phyloP scores from a whole-genome alignment of 2,797 vertebrate genomes.

The Fundulus diaphanus region DNA sequence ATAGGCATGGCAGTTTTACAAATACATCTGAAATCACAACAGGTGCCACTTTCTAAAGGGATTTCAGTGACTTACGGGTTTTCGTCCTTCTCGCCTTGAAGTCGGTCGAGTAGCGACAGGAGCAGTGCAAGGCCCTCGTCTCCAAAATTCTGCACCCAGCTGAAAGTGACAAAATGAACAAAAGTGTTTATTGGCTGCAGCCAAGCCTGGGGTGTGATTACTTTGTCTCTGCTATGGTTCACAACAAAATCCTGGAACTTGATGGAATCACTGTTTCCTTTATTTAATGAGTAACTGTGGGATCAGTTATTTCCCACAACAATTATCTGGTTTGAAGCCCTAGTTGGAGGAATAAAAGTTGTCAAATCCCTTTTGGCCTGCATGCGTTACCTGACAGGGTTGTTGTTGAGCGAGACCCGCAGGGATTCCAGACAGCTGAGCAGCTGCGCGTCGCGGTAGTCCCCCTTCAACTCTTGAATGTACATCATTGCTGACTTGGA shows the following conservation, averaged over 20 bases:
- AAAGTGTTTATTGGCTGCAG: not conserved
- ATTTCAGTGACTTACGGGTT: conserved; percentile 63
- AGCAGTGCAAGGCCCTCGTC: conserved; percentile 86
- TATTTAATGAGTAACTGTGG: no score
- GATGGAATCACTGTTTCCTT: no score
- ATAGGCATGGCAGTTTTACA: conserved; percentile 2
- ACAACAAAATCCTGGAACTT: no score
- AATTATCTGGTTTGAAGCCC: no score
- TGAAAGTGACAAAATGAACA: conserved; percentile 56
- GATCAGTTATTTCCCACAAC: no score
- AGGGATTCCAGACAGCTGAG: conserved; percentile 90
- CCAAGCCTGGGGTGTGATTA: no score
- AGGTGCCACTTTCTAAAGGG: not conserved
- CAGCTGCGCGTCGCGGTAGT: conserved; percentile 82
- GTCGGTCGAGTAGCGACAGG: conserved; percentile 82
- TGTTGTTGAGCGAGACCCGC: conserved; percentile 92
- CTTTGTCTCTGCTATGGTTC: no score
- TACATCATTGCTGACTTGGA: conserved; percentile 88
- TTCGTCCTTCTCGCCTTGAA: conserved; percentile 89
- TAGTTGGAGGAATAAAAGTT: not conserved
- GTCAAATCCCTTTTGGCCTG: not conserved
- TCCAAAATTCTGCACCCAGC: conserved; percentile 95
- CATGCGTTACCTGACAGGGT: conserved; percentile 89
- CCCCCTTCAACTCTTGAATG: conserved; percentile 89
- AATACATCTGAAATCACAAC: not conserved